phyloP scores from a whole-genome alignment of 2,888 invertebrate species.

The Mystacides longicornis region DNA sequence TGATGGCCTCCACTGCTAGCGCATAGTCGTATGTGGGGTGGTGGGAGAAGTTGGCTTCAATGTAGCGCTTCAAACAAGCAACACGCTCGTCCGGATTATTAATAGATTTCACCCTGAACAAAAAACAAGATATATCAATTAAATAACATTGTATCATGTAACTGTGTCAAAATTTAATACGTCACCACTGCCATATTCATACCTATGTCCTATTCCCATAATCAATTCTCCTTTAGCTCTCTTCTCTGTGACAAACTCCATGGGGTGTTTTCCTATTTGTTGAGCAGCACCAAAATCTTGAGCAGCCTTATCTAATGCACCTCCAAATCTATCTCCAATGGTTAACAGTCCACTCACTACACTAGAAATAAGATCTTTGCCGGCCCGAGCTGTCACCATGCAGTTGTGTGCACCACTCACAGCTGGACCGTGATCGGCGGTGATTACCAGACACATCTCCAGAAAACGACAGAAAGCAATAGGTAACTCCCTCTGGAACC shows the following conservation, averaged over 20 bases:
- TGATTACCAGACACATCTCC: conserved; percentile 98
- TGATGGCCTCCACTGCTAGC: conserved; percentile 96
- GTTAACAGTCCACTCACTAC: conserved; percentile 94
- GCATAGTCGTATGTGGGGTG: conserved; percentile 95
- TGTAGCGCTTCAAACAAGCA: conserved; percentile 93
- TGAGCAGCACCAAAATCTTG: conserved; percentile 95
- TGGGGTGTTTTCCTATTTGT: conserved; percentile 88
- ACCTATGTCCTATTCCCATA: conserved; percentile 96
- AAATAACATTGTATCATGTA: neutral
- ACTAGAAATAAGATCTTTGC: conserved; percentile 94
- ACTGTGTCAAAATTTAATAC: neutral
- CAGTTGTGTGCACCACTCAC: conserved; percentile 99
- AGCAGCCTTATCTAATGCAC: conserved; percentile 97
- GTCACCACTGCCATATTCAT: neutral
- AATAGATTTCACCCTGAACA: conserved; percentile 66
- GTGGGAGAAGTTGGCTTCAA: conserved; percentile 85
- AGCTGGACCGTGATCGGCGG: conserved; percentile 98
- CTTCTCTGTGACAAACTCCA: conserved; percentile 98
- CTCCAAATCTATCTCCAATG: conserved; percentile 98
- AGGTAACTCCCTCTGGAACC: conserved; percentile 93
- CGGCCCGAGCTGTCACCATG: conserved; percentile 94
- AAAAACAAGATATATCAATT: neutral
- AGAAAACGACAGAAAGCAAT: conserved; percentile 94
- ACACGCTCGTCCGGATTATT: conserved; percentile 99
- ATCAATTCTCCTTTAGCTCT: conserved; percentile 94